Evolutionary conservation across 2,888 invertebrate genomes (phyloP).

Genomic region (Notocelia uddmanniana): DNA sequence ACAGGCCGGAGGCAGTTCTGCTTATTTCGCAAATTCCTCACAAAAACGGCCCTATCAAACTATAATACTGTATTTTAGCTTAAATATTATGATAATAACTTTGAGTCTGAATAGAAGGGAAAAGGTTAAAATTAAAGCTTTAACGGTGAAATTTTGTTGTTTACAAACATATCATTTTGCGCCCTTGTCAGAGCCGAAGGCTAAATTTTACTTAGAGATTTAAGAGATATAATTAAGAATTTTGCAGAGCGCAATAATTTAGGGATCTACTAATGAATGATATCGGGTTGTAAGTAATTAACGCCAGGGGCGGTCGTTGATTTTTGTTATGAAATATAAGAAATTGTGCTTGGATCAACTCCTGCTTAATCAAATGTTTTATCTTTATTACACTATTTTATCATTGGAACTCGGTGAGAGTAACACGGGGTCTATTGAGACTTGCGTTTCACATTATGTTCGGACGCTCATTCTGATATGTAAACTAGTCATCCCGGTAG

Average conservation of each 20-base stretch:
- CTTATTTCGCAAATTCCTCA: neutral
- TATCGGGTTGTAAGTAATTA: conserved; percentile 84
- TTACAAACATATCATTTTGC: conserved; percentile 85
- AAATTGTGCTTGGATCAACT: conserved; percentile 37
- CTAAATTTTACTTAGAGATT: conserved; percentile 85
- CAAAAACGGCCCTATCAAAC: conserved; percentile 16
- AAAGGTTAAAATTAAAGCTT: conserved; percentile 61
- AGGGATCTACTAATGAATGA: conserved; percentile 82
- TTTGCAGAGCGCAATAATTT: conserved; percentile 83
- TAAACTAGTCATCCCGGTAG: neutral
- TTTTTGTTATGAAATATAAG: conserved; percentile 70
- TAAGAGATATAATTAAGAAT: conserved; percentile 86
- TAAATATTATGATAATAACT: conserved; percentile 62
- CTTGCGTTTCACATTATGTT: neutral
- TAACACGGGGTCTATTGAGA: neutral
- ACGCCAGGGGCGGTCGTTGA: conserved; percentile 74
- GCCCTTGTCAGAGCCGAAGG: conserved; percentile 75
- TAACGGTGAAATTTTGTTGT: conserved; percentile 79
- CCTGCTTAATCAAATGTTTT: neutral
- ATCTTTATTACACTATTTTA: neutral
- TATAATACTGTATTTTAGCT: conserved; percentile 29
- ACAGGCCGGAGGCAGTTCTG: neutral
- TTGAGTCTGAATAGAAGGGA: conserved; percentile 48
- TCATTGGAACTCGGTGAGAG: too few species aligned
- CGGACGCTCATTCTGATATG: neutral